Base-by-base conservation (phyloP, 37 sponge, comb jelly and placozoan species). In the Axinella damicornis region DNA sequence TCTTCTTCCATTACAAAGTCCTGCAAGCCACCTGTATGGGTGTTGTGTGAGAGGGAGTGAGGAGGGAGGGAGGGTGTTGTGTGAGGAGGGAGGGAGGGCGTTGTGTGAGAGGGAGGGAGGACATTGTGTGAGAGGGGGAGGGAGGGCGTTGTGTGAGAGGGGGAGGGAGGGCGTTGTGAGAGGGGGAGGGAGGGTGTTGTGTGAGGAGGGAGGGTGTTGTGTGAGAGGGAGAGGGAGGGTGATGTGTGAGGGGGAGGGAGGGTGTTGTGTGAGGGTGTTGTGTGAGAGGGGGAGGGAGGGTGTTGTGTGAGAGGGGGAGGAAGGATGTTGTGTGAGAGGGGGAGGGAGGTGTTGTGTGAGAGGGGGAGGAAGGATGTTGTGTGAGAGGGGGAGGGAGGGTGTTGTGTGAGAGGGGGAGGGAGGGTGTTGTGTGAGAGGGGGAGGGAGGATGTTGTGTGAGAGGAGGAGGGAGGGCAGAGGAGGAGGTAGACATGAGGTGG, bases 1-100 rank as follows among this genome's bases (percentile, higher is more conserved):
- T 55, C 78, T 37, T 36, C 21, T 6, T 38, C 78, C 63, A 78
- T 38, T 24, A 57, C 31, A 41, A 36, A 63, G 40, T 38, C 59
- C 65, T 62, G 41, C 36, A 63, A 21, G 6, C 36, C 57, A 21
- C 36, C 78, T 18, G 63, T 52, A 41, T 25, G 17, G 28, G 27
- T 33, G 1, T 2, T 1, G 11, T 2, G 67, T 24, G n/a, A n/a
- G n/a, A n/a, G n/a, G n/a, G n/a, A n/a, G 79, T 25, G 33, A 28
- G 1, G 46, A 21, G 46, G 30, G 46, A 9, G 9, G 46, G 9
- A 9, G 46, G 46, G 9, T 46, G 9, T 46, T n/a, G n/a, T n/a
- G n/a, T n/a, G n/a, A n/a, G n/a, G n/a, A n/a, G n/a, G n/a, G n/a
- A n/a, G n/a, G 46, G 46, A 27, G 62, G 62, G 62, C 5, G 12